These are phyloP conservation scores for Cordilura impudica DNA, from an alignment of 2,888 invertebrate genomes.

Conservation along the genomic window DNA sequence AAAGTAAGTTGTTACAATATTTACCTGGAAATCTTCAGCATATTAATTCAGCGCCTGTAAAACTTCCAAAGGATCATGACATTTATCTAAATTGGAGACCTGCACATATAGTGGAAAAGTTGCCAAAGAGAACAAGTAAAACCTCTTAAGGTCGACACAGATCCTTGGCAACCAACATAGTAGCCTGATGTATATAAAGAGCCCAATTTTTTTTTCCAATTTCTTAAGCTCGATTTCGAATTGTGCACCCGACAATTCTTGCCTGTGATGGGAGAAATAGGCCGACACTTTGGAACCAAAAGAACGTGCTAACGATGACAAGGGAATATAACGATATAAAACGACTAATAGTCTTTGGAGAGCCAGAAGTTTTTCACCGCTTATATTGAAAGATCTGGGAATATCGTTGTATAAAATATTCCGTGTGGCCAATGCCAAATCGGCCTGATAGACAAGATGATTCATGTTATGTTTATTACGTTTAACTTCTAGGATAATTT, in stretches of 20 bases:
- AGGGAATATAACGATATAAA: slow-evolving; percentile 88
- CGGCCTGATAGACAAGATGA: slow-evolving; percentile 89
- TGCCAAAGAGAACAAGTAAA: slow-evolving; percentile 98
- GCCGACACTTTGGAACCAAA: slow-evolving; percentile 82
- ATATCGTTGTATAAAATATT: slow-evolving; percentile 92
- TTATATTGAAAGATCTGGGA: slow-evolving; percentile 83
- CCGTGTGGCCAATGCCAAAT: slow-evolving; percentile 91
- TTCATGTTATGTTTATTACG: slow-evolving; percentile 71
- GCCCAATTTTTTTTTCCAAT: slow-evolving; percentile 80
- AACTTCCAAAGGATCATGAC: slow-evolving; percentile 83
- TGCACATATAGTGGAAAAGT: slow-evolving; percentile 93
- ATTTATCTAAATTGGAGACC: slow-evolving; percentile 79
- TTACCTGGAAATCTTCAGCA: slow-evolving; percentile 88
- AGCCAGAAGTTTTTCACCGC: slow-evolving; percentile 85
- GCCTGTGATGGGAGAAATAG: slow-evolving; percentile 79
- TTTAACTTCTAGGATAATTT: slow-evolving; percentile 70
- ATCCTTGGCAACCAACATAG: slow-evolving; percentile 92
- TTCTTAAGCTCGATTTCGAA: slow-evolving; percentile 80
- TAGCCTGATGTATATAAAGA: slow-evolving; percentile 78
- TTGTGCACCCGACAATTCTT: slow-evolving; percentile 81
- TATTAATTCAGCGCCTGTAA: slow-evolving; percentile 92
- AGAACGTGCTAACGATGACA: slow-evolving; percentile 82
- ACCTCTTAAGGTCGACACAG: slow-evolving; percentile 85
- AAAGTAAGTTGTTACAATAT: no score
- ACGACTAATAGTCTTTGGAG: slow-evolving; percentile 86